Conservation (phyloP, 2,797 vertebrate species). For the Parotocinclus haroldoi region DNA sequence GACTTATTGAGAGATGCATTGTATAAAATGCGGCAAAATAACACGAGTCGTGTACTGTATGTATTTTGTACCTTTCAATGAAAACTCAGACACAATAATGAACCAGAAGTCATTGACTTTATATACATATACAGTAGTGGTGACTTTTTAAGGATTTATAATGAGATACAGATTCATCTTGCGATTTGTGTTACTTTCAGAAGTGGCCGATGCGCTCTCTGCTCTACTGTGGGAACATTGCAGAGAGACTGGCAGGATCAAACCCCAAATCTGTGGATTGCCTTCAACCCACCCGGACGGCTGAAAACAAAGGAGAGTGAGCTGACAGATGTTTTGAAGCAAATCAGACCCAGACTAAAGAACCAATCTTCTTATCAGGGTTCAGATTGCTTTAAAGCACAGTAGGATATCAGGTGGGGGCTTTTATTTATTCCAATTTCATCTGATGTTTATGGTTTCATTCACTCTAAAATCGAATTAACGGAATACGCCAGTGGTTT, state of each 20-base stretch:
- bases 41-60: too few relatives aligned
- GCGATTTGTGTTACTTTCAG: constrained; percentile 56
- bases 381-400: background rate
- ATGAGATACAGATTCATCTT: too few relatives aligned
- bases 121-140: too few relatives aligned
- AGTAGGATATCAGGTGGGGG: too few relatives aligned
- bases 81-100: too few relatives aligned
- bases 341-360: background rate
- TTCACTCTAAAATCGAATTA: constrained; percentile 1
- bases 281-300: constrained; percentile 30
- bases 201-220: constrained; percentile 86
- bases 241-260: constrained; percentile 57
- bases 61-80: too few relatives aligned
- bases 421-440: background rate
- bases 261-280: constrained; percentile 54
- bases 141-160: too few relatives aligned
- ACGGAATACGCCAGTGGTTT: background rate
- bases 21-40: too few relatives aligned
- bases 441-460: background rate
- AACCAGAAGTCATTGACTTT: too few relatives aligned
- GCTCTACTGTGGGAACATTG: constrained; percentile 78
- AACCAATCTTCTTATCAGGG: background rate
- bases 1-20: too few relatives aligned
- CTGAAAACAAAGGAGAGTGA: constrained; percentile 52
- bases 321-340: background rate